These are phyloP conservation scores for Aphelenchoides avenae DNA, from an alignment of 1,140 invertebrate species.

Conservation along the genomic window DNA sequence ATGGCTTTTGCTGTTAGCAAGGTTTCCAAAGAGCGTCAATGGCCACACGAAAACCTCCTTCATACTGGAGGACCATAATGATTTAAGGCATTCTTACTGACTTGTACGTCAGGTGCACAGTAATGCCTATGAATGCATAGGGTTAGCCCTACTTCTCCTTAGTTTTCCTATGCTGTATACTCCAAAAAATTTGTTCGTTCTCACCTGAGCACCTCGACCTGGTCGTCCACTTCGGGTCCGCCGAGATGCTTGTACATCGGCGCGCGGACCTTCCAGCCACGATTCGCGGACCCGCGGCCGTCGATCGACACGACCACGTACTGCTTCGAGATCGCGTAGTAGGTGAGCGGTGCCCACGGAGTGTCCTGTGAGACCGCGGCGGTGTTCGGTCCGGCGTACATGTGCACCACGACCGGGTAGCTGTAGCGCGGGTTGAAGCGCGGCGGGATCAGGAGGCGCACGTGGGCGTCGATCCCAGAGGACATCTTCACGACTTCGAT, in stretches of 20 bases:
- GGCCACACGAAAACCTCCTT: too few relatives aligned
- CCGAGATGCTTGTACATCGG: constrained; percentile 29
- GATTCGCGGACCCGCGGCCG: constrained; percentile 21
- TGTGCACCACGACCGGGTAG: constrained; percentile 24
- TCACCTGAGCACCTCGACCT: constrained; percentile 28
- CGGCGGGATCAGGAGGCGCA: constrained; percentile 23
- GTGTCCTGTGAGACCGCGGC: constrained; percentile 14
- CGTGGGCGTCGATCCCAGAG: constrained; percentile 20
- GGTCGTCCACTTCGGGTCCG: constrained; percentile 30
- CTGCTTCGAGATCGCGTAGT: neutral
- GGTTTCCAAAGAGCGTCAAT: too few relatives aligned
- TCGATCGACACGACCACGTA: constrained; percentile 28
- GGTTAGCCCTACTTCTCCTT: too few relatives aligned
- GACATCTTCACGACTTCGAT: constrained; percentile 19
- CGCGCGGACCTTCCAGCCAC: constrained; percentile 25
- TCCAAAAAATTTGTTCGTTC: too few relatives aligned
- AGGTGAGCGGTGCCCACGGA: constrained; percentile 6
- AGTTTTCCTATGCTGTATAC: too few relatives aligned
- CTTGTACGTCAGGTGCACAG: too few relatives aligned
- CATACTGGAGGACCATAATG: too few relatives aligned
- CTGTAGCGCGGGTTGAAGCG: constrained; percentile 17
- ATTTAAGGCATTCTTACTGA: too few relatives aligned
- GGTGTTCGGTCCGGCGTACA: constrained; percentile 28
- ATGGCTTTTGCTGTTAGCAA: too few relatives aligned
- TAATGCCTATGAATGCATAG: too few relatives aligned